phyloP scores from a whole-genome alignment of 2,888 invertebrate species.

The Pristionchus mayeri region DNA sequence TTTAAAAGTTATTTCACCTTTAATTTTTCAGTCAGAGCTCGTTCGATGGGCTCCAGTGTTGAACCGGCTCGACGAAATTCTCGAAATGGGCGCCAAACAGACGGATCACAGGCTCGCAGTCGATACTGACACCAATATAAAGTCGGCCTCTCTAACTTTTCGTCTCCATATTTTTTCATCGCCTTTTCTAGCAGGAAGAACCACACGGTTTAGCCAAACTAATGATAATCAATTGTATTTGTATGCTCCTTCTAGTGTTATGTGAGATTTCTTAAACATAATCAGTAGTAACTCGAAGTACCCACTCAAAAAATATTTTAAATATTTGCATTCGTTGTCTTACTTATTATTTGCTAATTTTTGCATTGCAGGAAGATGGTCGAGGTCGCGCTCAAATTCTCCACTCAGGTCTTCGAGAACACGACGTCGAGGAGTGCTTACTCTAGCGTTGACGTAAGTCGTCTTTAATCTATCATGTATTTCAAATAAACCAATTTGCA shows the following conservation, averaged over 20 bases:
- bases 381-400: slow-evolving; percentile 65
- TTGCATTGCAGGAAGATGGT: slow-evolving; percentile 45
- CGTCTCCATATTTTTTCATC: not conserved
- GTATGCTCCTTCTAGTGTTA: no score
- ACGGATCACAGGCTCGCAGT: slow-evolving; percentile 48
- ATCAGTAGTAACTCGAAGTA: no score
- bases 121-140: slow-evolving; percentile 24
- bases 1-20: not conserved
- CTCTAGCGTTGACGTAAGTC: slow-evolving; percentile 64
- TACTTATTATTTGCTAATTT: no score
- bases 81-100: slow-evolving; percentile 60
- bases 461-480: not conserved
- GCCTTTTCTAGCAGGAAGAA: no score
- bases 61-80: slow-evolving; percentile 68
- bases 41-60: slow-evolving; percentile 69
- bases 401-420: slow-evolving; percentile 71
- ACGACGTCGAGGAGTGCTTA: slow-evolving; percentile 71
- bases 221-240: no score
- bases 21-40: slow-evolving; percentile 63
- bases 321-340: no score
- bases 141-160: no score
- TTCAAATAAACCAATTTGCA: slow-evolving; percentile 49
- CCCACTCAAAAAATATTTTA: no score
- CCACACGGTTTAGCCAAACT: no score
- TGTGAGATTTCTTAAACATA: no score